Evolutionary conservation across 2,113 vertebrate genomes (phyloP).

Genomic region (Leucopsar rothschildi): DNA sequence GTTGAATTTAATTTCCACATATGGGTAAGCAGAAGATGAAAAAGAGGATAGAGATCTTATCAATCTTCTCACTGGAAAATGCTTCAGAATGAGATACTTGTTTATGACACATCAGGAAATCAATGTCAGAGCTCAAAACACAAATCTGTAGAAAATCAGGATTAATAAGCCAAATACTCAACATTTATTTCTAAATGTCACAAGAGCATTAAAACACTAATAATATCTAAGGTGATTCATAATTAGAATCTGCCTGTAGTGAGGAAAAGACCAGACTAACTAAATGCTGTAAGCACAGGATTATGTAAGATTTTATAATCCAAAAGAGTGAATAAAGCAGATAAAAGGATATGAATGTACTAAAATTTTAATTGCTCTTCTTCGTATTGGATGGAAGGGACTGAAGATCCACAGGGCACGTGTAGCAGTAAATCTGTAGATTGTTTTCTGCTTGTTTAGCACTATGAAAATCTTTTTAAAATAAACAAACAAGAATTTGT

Average conservation of each 20-base stretch:
- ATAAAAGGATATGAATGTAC: conserved; percentile 96
- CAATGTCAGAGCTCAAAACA: neutral
- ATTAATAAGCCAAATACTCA: neutral
- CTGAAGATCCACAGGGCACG: conserved; percentile 92
- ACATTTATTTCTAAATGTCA: neutral
- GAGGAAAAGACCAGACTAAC: neutral
- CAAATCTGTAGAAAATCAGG: neutral
- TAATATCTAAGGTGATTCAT: neutral
- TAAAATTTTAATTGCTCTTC: conserved; percentile 88
- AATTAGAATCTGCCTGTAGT: neutral
- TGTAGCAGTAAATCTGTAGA: conserved; percentile 95
- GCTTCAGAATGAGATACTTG: neutral
- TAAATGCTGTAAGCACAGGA: neutral
- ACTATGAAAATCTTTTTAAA: conserved; percentile 90
- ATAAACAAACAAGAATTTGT: neutral
- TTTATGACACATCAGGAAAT: neutral
- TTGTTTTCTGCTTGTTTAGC: conserved; percentile 93
- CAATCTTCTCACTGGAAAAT: neutral
- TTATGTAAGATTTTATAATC: fast-evolving
- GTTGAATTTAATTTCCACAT: neutral
- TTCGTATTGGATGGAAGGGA: conserved; percentile 89
- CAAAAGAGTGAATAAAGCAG: neutral
- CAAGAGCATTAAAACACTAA: neutral
- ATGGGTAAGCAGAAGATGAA: neutral
- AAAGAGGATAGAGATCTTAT: neutral